Conservation (phyloP, 2,888 invertebrate genomes). For the Sicus ferrugineus region DNA sequence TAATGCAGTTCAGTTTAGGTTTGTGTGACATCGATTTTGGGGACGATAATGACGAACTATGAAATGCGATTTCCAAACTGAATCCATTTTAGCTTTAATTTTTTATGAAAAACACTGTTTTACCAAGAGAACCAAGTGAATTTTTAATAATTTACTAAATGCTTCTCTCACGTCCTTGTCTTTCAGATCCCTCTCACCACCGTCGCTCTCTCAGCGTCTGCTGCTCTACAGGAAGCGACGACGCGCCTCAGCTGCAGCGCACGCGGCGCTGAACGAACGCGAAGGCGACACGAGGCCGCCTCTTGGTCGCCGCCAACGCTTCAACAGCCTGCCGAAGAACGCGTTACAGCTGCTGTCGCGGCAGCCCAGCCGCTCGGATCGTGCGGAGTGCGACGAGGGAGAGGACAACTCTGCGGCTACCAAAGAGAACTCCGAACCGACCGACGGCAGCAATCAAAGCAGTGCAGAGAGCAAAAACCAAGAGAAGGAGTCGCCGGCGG, state of each 20-base stretch:
- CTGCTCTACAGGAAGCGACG: conserved; percentile 50
- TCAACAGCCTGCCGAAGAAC: conserved; percentile 60
- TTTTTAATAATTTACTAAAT: no score
- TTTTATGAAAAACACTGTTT: no score
- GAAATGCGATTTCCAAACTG: no score
- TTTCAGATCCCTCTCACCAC: conserved; percentile 53
- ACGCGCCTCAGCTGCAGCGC: conserved; percentile 54
- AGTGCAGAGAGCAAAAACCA: neutral
- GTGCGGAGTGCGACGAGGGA: conserved; percentile 9
- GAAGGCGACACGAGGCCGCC: conserved; percentile 46
- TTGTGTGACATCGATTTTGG: no score
- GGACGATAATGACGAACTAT: no score
- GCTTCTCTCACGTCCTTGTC: no score
- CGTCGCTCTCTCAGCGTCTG: conserved; percentile 46
- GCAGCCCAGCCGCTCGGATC: conserved; percentile 37
- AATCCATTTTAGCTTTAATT: no score
- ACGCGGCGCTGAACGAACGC: conserved; percentile 39
- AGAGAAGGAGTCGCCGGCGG: conserved; percentile 41
- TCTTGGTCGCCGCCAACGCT: conserved; percentile 50
- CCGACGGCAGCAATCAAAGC: neutral
- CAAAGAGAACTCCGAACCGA: neutral
- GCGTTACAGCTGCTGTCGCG: conserved; percentile 44
- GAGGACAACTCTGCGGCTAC: neutral
- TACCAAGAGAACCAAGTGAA: no score
- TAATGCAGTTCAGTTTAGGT: no score